These are phyloP conservation scores for Andrena trimmerana DNA, from an alignment of 2,888 invertebrate genomes.

Conservation along the genomic window DNA sequence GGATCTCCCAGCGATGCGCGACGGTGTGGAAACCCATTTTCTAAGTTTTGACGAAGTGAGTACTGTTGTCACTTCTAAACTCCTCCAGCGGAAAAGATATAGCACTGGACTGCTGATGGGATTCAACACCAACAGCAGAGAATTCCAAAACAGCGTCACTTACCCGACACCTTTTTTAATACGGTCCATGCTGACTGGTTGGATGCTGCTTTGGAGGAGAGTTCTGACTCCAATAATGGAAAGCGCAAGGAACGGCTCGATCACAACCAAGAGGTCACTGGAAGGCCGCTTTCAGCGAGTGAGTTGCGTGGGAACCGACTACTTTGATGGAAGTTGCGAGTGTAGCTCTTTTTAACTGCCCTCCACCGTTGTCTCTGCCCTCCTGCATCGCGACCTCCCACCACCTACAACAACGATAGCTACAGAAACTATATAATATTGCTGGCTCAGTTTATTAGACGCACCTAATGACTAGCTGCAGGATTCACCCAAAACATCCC, in stretches of 20 bases:
- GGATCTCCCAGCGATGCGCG: neutral
- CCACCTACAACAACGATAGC: conserved; percentile 16
- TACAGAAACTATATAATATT: neutral
- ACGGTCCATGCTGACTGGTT: neutral
- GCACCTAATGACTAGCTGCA: neutral
- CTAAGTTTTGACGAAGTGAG: too few species aligned
- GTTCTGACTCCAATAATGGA: neutral
- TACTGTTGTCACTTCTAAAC: too few species aligned
- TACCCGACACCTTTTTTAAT: neutral
- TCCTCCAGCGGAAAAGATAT: too few species aligned
- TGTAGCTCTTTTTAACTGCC: neutral
- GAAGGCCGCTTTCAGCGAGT: neutral
- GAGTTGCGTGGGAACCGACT: too few species aligned
- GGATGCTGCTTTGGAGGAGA: neutral
- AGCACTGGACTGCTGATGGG: neutral
- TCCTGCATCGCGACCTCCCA: conserved; percentile 15
- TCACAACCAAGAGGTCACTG: neutral
- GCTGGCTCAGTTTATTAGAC: too few species aligned
- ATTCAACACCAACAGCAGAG: neutral
- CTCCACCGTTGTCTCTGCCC: neutral
- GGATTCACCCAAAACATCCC: neutral
- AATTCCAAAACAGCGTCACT: neutral
- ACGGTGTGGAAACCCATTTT: too few species aligned
- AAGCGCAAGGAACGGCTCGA: neutral
- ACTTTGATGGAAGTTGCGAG: neutral